Base-by-base conservation (phyloP, 2,797 vertebrate species). In the Syngnathus acus region DNA sequence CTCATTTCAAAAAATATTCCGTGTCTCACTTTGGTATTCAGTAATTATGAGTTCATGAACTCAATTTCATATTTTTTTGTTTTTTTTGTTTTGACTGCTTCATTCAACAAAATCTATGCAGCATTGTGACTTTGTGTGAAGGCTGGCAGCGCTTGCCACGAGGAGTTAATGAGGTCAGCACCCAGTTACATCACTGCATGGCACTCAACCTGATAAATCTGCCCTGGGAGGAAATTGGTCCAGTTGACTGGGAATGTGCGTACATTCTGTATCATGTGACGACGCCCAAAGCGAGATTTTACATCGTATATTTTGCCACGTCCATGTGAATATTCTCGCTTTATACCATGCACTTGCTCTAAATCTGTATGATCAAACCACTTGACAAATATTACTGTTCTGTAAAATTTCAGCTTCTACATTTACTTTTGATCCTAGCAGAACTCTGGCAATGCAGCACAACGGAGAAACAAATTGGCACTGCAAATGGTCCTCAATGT, bases 191-290 rank as follows among this genome's bases (percentile, higher is more conserved):
- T 83, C 77, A 84, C 62, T n/a, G 51, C 73, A 67, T 72, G 68
- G 75, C 73, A 58, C 72, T 73, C 75, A 65, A 71, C 68, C 78
- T 80, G 78, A 72, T 78, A 71, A 83, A 84, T 74, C 59, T 65
- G 68, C 71, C 21, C 74, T 61, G 40, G 68, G 74, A 80, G 67
- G 50, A 64, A 68, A 68, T 65, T 5, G 45, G 62, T 75, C 66
- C 68, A 47, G 68, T 69, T 9, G 7, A 71, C 71, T 61, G 32
- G 64, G 64, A 75, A 73, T 66, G 69, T 63, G 17, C 14, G 17
- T 65, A 68, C 2, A 38, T 53, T 65, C 64, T 66, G 61, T 59
- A 74, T 68, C 47, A 53, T 58, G 63, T 60, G 70, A 69, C 53
- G 19, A 13, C 17, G 5, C 26, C 68, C 11, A 55, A 58, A 65